Evolutionary conservation across 2,888 invertebrate genomes (phyloP).

Genomic region (Metopia argyrocephala): DNA sequence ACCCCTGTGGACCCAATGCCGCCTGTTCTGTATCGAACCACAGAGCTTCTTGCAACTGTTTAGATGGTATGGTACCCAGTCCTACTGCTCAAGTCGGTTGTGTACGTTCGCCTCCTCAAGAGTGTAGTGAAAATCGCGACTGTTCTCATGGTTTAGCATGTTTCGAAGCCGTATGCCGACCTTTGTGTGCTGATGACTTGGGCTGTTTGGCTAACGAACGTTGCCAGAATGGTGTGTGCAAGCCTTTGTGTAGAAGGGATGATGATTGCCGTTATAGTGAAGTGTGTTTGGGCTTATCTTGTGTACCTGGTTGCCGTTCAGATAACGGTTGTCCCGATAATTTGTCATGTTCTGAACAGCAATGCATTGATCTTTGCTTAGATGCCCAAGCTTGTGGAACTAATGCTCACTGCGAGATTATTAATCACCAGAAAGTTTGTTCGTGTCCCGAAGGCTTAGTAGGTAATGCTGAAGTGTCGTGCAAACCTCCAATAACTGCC

Average conservation of each 20-base stretch:
- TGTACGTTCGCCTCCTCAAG: constrained; percentile 86
- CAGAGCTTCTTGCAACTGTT: constrained; percentile 89
- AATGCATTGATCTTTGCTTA: constrained; percentile 88
- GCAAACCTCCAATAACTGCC: constrained; percentile 83
- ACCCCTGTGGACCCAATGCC: constrained; percentile 92
- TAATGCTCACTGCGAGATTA: constrained; percentile 86
- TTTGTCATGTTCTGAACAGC: constrained; percentile 87
- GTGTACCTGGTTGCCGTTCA: constrained; percentile 89
- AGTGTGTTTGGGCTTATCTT: constrained; percentile 89
- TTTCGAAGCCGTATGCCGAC: constrained; percentile 86
- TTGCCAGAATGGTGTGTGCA: constrained; percentile 85
- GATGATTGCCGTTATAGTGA: constrained; percentile 93
- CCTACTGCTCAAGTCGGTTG: constrained; percentile 94
- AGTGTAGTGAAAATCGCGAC: constrained; percentile 88
- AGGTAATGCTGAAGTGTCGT: constrained; percentile 87
- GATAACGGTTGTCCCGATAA: constrained; percentile 87
- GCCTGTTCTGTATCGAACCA: constrained; percentile 89
- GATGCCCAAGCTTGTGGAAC: constrained; percentile 90
- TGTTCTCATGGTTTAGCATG: constrained; percentile 87
- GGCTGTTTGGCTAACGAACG: constrained; percentile 90
- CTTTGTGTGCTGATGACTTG: constrained; percentile 86
- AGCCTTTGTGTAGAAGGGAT: constrained; percentile 89
- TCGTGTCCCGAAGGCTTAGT: constrained; percentile 84
- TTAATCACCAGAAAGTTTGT: constrained; percentile 87
- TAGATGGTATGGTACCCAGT: constrained; percentile 89